Evolutionary conservation across 2,888 invertebrate species (phyloP).

Genomic region (Pristionchus mayeri): DNA sequence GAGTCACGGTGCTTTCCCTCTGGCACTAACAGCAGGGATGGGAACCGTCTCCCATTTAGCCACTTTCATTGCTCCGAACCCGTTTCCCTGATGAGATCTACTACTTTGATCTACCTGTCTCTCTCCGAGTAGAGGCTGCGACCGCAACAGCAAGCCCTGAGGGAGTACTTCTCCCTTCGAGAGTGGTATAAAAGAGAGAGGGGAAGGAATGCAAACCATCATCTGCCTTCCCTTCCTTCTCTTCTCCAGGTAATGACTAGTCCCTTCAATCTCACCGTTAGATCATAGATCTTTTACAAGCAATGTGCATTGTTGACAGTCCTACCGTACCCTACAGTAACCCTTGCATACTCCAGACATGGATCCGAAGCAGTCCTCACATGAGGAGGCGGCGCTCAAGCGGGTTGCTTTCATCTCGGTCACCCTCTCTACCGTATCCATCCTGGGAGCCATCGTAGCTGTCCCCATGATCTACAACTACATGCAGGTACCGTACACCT

Average conservation of each 20-base stretch:
- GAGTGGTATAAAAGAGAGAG: constrained; percentile 18
- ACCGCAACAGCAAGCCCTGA: background rate
- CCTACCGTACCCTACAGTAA: background rate
- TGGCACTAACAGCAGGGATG: background rate
- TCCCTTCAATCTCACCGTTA: constrained; percentile 2
- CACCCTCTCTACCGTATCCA: constrained; percentile 43
- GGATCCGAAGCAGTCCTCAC: constrained; percentile 16
- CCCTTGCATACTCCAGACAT: constrained; percentile 22
- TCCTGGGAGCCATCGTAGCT: constrained; percentile 42
- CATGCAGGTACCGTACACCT: constrained; percentile 44
- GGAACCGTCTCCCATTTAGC: background rate
- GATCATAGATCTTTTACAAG: constrained; percentile 20
- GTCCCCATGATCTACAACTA: constrained; percentile 50
- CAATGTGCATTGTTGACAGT: background rate
- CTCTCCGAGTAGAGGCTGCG: background rate
- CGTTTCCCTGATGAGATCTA: background rate
- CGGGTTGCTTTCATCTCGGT: constrained; percentile 43
- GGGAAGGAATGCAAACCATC: background rate
- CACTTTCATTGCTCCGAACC: background rate
- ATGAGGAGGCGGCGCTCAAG: constrained; percentile 46
- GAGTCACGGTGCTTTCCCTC: background rate
- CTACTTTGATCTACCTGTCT: constrained; percentile 8
- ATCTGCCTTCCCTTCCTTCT: background rate
- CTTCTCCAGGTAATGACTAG: background rate
- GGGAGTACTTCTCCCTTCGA: background rate